Percentiles rank a stretch among this genome's conserved stretches.
Conservation (phyloP, 1,140 invertebrate species). For the Rhopalosiphum maidis region DNA sequence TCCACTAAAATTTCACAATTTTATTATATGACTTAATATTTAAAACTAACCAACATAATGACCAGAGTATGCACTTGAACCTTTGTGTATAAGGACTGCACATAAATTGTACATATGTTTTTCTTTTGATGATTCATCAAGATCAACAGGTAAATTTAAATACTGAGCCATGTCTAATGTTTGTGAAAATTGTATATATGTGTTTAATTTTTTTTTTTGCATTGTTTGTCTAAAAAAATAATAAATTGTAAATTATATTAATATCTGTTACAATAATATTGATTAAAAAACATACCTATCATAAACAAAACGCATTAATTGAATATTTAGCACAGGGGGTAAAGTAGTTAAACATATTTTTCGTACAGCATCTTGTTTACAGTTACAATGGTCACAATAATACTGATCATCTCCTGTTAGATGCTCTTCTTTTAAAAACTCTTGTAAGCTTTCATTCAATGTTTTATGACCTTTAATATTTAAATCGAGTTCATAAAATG, state of each 20-base stretch:
- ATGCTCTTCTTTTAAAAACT: conserved; percentile 72
- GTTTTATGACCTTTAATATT: conserved; percentile 68
- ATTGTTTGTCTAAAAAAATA: conserved; percentile 67
- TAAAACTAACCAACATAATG: conserved; percentile 71
- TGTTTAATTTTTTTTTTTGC: conserved; percentile 74
- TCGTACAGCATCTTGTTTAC: conserved; percentile 71
- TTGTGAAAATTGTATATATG: conserved; percentile 73
- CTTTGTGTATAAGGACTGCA: conserved; percentile 74
- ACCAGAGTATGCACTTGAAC: conserved; percentile 73
- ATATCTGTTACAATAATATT: background rate
- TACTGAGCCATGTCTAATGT: conserved; percentile 72
- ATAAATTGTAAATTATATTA: background rate
- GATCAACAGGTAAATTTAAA: conserved; percentile 21
- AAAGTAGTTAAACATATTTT: conserved; percentile 69
- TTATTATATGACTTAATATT: background rate
- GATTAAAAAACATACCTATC: conserved; percentile 66
- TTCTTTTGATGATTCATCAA: conserved; percentile 63
- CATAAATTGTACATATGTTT: conserved; percentile 69
- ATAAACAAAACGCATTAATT: conserved; percentile 74
- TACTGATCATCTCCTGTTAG: conserved; percentile 74
- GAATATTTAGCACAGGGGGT: conserved; percentile 77
- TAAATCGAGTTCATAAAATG: conserved; percentile 74
- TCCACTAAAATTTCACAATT: background rate
- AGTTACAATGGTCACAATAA: conserved; percentile 69
- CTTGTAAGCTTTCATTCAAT: conserved; percentile 70